phyloP scores from a whole-genome alignment of 2,888 invertebrate species.

The Zygaena filipendulae region DNA sequence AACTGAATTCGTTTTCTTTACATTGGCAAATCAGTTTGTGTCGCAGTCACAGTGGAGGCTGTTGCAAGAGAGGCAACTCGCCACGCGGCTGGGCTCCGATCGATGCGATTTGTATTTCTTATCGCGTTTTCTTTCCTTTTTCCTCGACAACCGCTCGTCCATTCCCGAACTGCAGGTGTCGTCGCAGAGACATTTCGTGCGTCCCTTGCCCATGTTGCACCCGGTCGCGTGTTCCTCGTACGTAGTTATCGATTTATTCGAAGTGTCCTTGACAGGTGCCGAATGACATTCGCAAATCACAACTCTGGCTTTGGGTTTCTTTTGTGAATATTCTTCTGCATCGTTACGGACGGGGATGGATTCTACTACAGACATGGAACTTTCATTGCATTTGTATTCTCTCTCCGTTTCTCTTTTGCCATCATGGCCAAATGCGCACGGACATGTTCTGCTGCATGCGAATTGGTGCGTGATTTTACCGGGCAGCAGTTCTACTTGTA shows the following conservation, averaged over 20 bases:
- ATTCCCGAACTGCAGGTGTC: background rate
- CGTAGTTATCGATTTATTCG: constrained; percentile 29
- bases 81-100: constrained; percentile 6
- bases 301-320: constrained; percentile 11
- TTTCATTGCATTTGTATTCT: no score
- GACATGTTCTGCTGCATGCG: no score
- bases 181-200: no score
- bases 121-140: background rate
- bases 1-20: constrained; percentile 30
- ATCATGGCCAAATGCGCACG: no score
- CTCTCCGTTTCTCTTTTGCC: background rate
- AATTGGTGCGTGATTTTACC: no score
- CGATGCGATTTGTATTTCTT: background rate
- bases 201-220: constrained; percentile 11
- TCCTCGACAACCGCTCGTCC: background rate
- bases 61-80: constrained; percentile 14
- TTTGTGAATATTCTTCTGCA: no score
- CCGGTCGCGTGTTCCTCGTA: constrained; percentile 23
- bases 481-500: no score
- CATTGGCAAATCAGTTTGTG: constrained; percentile 8
- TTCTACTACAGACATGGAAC: constrained; percentile 18
- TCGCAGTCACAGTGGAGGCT: constrained; percentile 17
- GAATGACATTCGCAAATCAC: constrained; percentile 18
- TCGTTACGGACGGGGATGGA: constrained; percentile 1
- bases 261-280: constrained; percentile 8